phyloP scores from a whole-genome alignment of 2,888 invertebrate genomes.

The Archips crataeganus region DNA sequence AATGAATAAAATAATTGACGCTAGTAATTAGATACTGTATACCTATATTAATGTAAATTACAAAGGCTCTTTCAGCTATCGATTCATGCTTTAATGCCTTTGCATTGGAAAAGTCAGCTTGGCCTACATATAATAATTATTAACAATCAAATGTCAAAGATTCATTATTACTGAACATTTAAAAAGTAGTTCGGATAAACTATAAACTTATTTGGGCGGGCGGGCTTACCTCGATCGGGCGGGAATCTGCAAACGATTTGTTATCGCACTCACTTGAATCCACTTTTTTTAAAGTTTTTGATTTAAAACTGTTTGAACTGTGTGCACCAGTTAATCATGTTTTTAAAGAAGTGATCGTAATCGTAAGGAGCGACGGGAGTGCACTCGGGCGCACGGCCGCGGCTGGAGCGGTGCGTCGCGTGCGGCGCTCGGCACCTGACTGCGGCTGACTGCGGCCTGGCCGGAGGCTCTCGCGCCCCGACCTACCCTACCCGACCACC shows the following conservation, averaged over 20 bases:
- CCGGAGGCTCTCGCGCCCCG: constrained; percentile 80
- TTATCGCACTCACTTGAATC: constrained; percentile 65
- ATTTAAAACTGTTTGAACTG: constrained; percentile 49
- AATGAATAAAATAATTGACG: background rate
- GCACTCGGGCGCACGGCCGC: constrained; percentile 49
- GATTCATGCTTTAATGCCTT: constrained; percentile 2
- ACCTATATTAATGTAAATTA: background rate
- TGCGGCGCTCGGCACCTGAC: constrained; percentile 82
- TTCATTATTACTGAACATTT: too few species aligned
- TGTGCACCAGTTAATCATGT: constrained; percentile 18
- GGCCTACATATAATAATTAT: background rate
- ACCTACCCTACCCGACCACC: constrained; percentile 83
- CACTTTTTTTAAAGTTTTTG: constrained; percentile 52
- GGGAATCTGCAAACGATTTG: constrained; percentile 57
- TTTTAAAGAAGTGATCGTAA: constrained; percentile 35
- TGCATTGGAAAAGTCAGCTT: background rate
- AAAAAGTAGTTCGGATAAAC: background rate
- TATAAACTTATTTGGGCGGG: constrained; percentile 31
- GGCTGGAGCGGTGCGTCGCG: constrained; percentile 64
- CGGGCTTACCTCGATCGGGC: constrained; percentile 62
- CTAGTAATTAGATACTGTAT: background rate
- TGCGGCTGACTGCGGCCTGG: constrained; percentile 76
- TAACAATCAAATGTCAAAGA: background rate
- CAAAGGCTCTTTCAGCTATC: constrained; percentile 4
- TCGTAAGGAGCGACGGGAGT: constrained; percentile 63